phyloP scores from a whole-genome alignment of 1,140 invertebrate species.

The Pseudomyrmex gracilis region DNA sequence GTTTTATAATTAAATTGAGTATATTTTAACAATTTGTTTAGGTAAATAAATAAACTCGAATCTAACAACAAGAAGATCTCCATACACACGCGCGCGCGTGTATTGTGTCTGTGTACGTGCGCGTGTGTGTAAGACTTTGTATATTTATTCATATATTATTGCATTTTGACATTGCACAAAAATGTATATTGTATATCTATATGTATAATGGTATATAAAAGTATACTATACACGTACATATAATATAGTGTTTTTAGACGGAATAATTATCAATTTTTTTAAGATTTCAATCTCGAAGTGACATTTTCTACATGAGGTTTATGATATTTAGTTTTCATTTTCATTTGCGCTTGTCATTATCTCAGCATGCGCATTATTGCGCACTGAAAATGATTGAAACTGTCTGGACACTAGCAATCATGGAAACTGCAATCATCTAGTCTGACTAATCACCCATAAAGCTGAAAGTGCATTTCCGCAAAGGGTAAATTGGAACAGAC shows the following conservation, averaged over 20 bases:
- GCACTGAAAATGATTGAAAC: conserved; percentile 46
- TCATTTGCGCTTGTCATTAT: conserved; percentile 41
- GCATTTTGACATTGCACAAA: no score
- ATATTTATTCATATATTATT: no score
- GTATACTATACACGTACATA: no score
- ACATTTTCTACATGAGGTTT: background rate
- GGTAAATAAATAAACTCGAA: no score
- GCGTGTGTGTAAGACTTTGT: no score
- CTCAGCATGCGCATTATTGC: conserved; percentile 34
- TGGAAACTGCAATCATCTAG: conserved; percentile 44
- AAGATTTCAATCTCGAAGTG: conserved; percentile 23
- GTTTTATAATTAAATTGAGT: no score
- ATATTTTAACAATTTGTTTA: no score
- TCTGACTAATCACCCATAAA: conserved; percentile 25
- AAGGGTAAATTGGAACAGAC: conserved; percentile 11
- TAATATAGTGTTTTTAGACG: background rate
- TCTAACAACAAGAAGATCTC: no score
- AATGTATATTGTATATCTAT: no score
- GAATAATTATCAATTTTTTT: conserved; percentile 20
- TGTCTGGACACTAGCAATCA: conserved; percentile 38
- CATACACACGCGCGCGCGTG: no score
- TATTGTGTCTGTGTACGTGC: no score
- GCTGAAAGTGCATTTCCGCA: conserved; percentile 29
- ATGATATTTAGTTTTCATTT: conserved; percentile 28
- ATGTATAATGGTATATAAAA: no score